These are phyloP conservation scores for Myotis planiceps DNA, from an alignment of 2,797 vertebrate genomes.

Conservation along the genomic window DNA sequence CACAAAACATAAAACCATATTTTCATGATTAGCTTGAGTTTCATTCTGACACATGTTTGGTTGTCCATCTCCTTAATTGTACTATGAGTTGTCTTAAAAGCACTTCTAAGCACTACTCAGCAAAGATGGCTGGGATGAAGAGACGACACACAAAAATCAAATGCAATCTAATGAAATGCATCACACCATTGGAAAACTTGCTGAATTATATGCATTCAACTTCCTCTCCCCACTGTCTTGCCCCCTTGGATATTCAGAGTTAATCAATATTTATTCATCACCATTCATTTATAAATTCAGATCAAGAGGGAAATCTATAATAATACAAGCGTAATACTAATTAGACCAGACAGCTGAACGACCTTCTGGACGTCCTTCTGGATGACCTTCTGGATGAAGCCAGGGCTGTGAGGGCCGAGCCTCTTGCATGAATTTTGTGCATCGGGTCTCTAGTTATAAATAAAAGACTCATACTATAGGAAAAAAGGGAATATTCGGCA, in stretches of 20 bases:
- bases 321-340: too few species aligned
- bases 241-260: background rate
- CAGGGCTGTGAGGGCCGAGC: too few species aligned
- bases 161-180: background rate
- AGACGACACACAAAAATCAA: background rate
- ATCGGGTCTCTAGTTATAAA: background rate
- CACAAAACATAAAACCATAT: background rate
- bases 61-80: background rate
- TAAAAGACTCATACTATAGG: background rate
- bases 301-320: background rate
- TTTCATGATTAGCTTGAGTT: background rate
- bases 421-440: too few species aligned
- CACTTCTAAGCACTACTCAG: background rate
- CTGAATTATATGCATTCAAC: background rate
- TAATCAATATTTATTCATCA: background rate
- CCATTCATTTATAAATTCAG: slow-evolving; percentile 25
- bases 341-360: too few species aligned
- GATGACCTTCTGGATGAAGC: too few species aligned
- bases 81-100: background rate
- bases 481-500: background rate
- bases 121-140: background rate
- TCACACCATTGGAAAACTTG: background rate
- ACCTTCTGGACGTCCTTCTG: too few species aligned
- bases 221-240: background rate
- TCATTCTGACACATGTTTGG: background rate